A percentile compares a stretch with the other conserved stretches of the same genome.
Conservation (phyloP, 2,113 vertebrate species). For the Xenotilapia longispinis region DNA sequence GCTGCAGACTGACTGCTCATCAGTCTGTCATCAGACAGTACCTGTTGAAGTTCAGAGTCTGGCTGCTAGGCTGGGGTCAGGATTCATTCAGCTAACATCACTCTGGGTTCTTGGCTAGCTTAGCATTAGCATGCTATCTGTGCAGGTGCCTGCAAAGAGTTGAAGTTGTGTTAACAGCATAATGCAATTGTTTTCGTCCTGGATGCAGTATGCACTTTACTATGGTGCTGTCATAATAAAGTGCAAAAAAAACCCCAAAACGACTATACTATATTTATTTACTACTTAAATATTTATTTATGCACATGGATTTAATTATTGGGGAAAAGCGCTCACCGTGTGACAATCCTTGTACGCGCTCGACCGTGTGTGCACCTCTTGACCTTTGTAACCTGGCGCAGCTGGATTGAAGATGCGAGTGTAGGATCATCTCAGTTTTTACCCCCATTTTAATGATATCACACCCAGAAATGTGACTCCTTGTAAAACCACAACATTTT, state of each 20-base stretch:
- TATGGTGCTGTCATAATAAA: background rate
- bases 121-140: background rate
- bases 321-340: background rate
- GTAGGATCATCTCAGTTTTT: background rate
- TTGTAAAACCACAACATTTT: background rate
- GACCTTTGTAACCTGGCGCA: background rate
- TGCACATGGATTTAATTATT: background rate
- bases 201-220: background rate
- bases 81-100: background rate
- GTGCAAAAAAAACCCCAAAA: accelerated
- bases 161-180: background rate
- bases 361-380: background rate
- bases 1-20: background rate
- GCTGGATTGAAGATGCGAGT: background rate
- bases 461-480: background rate
- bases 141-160: background rate
- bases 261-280: background rate
- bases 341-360: background rate
- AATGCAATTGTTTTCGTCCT: background rate
- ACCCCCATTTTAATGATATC: background rate
- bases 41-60: background rate
- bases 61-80: background rate
- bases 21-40: background rate
- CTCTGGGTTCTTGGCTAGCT: background rate
- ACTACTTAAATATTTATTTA: background rate